Evolutionary conservation across 2,797 vertebrate species (phyloP).

Genomic region (Okamejei kenojei): DNA sequence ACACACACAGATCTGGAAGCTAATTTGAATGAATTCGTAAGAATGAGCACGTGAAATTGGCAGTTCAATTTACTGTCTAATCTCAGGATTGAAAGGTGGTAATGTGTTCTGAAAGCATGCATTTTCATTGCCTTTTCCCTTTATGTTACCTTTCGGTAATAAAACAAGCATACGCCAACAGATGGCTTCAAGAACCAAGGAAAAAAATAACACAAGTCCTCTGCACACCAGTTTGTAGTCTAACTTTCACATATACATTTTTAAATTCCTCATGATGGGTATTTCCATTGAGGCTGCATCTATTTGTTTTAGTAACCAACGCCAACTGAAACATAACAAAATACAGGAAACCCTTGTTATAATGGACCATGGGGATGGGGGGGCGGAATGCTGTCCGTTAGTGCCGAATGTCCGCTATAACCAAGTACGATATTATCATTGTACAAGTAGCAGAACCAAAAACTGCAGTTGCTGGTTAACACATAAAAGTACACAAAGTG

Average conservation of each 20-base stretch:
- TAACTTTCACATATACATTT: not conserved
- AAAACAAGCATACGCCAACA: not conserved
- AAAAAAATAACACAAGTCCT: not conserved
- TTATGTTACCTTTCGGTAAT: not conserved
- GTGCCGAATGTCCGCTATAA: too few species aligned
- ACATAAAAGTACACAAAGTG: too few species aligned
- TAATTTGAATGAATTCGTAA: not conserved
- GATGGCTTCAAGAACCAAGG: not conserved
- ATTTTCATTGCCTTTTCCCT: not conserved
- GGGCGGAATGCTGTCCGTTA: too few species aligned
- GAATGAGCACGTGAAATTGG: not conserved
- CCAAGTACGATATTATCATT: too few species aligned
- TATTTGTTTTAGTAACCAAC: not conserved
- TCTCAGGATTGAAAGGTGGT: not conserved
- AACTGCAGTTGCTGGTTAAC: too few species aligned
- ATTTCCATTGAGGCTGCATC: not conserved
- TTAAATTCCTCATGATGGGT: not conserved
- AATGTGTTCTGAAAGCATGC: not conserved
- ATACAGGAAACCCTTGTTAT: not conserved
- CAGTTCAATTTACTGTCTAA: not conserved
- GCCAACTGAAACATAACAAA: not conserved
- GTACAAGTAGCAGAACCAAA: too few species aligned
- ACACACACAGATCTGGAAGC: not conserved
- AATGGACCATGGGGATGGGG: too few species aligned
- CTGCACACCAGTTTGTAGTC: not conserved